These are phyloP conservation scores for Apodemus speciosus DNA, from an alignment of 2,113 vertebrate genomes.

Conservation along the genomic window DNA sequence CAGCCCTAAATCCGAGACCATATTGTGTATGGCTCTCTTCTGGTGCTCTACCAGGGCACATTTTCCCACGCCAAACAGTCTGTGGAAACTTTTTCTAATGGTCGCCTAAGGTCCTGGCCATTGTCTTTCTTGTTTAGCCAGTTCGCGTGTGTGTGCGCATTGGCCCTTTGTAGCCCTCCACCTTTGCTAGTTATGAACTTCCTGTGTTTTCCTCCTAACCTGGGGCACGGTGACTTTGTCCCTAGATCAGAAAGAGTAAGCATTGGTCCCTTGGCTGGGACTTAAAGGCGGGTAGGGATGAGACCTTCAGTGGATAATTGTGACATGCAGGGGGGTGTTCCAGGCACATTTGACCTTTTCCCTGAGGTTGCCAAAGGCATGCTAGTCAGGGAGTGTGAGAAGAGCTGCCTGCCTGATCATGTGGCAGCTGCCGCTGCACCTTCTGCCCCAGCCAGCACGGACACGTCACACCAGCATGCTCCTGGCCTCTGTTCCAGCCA, in stretches of 20 bases:
- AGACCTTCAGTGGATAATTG: neutral
- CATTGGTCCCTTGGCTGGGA: neutral
- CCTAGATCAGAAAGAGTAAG: neutral
- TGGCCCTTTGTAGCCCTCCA: neutral
- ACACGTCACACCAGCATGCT: neutral
- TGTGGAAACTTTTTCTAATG: neutral
- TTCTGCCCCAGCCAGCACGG: neutral
- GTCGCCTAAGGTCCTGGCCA: neutral
- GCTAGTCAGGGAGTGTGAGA: accelerated
- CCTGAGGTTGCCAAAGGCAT: neutral
- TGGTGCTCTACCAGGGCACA: neutral
- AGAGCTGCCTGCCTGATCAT: neutral
- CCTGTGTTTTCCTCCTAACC: neutral
- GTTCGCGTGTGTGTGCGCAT: neutral
- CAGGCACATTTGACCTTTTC: neutral
- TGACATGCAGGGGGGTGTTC: neutral
- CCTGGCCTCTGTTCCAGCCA: neutral
- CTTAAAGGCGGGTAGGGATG: neutral
- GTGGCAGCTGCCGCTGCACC: neutral
- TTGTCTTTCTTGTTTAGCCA: neutral
- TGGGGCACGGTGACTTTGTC: neutral
- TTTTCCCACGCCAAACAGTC: neutral
- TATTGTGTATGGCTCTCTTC: neutral
- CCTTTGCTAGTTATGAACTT: neutral
- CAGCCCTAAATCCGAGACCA: neutral